Base-by-base conservation (phyloP, 1,140 invertebrate genomes). In the Lordiphosa clarofinis region DNA sequence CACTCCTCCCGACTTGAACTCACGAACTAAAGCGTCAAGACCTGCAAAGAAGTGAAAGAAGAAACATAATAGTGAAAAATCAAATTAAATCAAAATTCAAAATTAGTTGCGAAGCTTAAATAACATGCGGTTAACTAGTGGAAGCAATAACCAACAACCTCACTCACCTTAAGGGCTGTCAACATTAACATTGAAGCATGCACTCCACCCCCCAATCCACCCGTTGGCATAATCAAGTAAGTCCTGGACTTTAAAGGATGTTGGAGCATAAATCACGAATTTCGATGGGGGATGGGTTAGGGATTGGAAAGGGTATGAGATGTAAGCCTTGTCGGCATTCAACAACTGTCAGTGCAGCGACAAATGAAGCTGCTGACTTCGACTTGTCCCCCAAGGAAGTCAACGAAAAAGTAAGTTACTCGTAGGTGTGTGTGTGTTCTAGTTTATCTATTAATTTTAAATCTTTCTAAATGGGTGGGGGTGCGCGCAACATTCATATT, bases 11-110 rank as follows among this genome's bases (percentile, higher is more conserved):
- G 86, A 88, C 60, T 88, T 88, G 56, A 89, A 79, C 63, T 89
- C 86, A 8, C 79, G 69, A 37, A 89, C 81, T 79, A 89, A 57
- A 89, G 88, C 88, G 86, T 89, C 88, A 88, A 89, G 76, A 89
- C 88, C 88, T 89, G 58, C 4, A 68, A 69, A 19, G 11, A 36
- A 55, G n/a, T 49, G 50, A 8, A 33, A 21, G 35, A 42, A 11
- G 3, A 4, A 2, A 37, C 35, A 21, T 4, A 33, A 28, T 28
- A 31, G 15, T 66, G 31, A 24, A 4, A 8, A 12, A 44, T 31
- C 0, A 1, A 11, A 31, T 15, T 10, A 31, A 9, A 13, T 58
- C 36, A 50, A 8, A 19, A 55, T 43, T 44, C 10, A 28, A 24
- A 37, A 40, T 28, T 19, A 46, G 46, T 61, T 59, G 57, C 46